phyloP scores from a whole-genome alignment of 2,113 vertebrate genomes.

The Perca fluviatilis region DNA sequence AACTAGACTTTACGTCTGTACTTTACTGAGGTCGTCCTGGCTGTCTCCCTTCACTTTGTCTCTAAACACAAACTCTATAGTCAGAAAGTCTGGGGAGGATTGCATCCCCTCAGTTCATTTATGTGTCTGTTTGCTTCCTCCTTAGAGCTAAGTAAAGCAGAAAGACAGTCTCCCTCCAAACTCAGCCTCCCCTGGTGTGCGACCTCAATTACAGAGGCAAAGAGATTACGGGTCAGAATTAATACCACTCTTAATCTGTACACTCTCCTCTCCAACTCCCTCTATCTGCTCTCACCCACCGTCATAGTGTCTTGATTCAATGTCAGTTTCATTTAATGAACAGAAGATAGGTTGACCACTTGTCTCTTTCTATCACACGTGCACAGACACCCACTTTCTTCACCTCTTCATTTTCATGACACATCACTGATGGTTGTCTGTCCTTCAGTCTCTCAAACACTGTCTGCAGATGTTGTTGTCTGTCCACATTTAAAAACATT shows the following conservation, averaged over 20 bases:
- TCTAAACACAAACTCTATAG: slow-evolving; percentile 49
- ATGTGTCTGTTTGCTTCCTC: slow-evolving; percentile 60
- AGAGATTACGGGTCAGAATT: slow-evolving; percentile 82
- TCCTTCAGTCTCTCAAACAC: not conserved
- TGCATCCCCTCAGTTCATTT: slow-evolving; percentile 53
- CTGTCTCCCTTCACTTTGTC: slow-evolving; percentile 36
- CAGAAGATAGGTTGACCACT: slow-evolving; percentile 31
- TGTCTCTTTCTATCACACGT: slow-evolving; percentile 19
- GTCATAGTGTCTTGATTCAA: slow-evolving; percentile 52
- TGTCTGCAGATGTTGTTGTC: not conserved
- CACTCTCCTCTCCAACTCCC: slow-evolving; percentile 55
- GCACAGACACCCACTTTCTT: slow-evolving; percentile 15
- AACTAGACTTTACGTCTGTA: not conserved
- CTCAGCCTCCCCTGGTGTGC: slow-evolving; percentile 71
- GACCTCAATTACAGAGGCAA: slow-evolving; percentile 83
- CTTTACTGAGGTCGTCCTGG: slow-evolving; percentile 19
- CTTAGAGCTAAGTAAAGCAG: slow-evolving; percentile 65
- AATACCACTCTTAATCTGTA: slow-evolving; percentile 79
- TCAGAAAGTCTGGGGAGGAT: slow-evolving; percentile 45
- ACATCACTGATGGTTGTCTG: not conserved
- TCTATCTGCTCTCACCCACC: slow-evolving; percentile 46
- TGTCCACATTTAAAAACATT: not conserved
- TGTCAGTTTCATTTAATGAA: slow-evolving; percentile 64
- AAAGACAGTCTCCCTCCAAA: slow-evolving; percentile 64
- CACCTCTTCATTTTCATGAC: slow-evolving; percentile 6